phyloP scores from a whole-genome alignment of 2,888 invertebrate genomes.

The Nemapogon koenigi region DNA sequence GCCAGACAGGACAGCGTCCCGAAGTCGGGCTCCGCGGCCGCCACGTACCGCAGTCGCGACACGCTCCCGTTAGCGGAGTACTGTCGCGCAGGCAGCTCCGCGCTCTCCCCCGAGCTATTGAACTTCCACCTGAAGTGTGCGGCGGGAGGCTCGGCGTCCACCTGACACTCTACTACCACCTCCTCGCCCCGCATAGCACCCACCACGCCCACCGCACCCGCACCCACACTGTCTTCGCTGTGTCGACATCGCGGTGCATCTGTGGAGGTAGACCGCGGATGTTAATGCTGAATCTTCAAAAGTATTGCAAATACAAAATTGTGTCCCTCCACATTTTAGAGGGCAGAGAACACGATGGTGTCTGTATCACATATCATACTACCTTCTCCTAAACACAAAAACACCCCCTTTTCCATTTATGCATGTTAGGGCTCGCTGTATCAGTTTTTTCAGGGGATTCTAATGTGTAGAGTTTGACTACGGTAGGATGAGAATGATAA shows the following conservation, averaged over 20 bases:
- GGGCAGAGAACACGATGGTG: no score
- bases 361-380: no score
- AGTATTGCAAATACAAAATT: no score
- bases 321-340: no score
- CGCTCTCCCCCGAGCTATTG: conserved; percentile 90
- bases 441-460: no score
- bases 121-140: conserved; percentile 93
- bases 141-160: conserved; percentile 91
- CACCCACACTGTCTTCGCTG: conserved; percentile 62
- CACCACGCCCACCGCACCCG: conserved; percentile 81
- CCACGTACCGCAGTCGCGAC: conserved; percentile 70
- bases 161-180: conserved; percentile 85
- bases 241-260: conserved; percentile 80
- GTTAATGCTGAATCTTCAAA: no score
- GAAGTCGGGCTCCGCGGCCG: conserved; percentile 78
- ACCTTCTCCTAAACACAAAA: no score
- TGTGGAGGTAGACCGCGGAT: no score
- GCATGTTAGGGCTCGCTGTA: no score
- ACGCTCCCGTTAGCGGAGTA: conserved; percentile 81
- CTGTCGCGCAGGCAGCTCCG: conserved; percentile 80
- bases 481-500: no score
- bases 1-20: conserved; percentile 90
- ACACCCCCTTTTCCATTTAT: no score
- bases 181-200: conserved; percentile 89
- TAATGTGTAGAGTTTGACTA: no score